phyloP scores from a whole-genome alignment of 2,888 invertebrate genomes.

The Unio delphinus region DNA sequence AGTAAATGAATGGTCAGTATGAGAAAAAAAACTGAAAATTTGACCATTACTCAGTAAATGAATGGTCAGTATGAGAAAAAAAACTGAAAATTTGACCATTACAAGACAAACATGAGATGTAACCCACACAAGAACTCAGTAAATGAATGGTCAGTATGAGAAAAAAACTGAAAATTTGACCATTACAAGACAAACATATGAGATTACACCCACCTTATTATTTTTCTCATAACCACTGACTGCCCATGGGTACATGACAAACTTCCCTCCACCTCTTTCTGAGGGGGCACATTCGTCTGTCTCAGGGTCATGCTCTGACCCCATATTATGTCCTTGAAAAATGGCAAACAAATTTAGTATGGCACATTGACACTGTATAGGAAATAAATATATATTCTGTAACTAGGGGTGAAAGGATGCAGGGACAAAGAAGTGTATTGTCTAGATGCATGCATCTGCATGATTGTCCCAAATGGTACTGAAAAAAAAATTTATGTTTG shows the following conservation, averaged over 20 bases:
- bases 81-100: not conserved
- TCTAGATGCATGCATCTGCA: no score
- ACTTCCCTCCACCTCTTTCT: constrained; percentile 94
- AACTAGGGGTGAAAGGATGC: no score
- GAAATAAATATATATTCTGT: no score
- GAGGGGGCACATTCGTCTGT: constrained; percentile 95
- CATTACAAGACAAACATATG: not conserved
- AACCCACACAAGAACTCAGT: constrained; percentile 72
- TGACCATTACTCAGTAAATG: no score
- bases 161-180: not conserved
- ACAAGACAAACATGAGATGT: not conserved
- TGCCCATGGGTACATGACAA: constrained; percentile 72
- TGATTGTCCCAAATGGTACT: no score
- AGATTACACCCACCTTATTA: constrained; percentile 81
- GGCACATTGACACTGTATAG: not conserved
- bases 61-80: no score
- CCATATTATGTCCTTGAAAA: constrained; percentile 93
- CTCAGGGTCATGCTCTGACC: constrained; percentile 97
- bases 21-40: no score
- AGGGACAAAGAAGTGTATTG: no score
- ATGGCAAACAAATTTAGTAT: not conserved
- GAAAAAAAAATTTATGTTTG: no score
- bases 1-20: no score
- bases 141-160: no score
- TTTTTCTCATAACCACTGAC: constrained; percentile 90